Evolutionary conservation across 2,113 vertebrate species (phyloP).

Genomic region (Actinemys pallida): DNA sequence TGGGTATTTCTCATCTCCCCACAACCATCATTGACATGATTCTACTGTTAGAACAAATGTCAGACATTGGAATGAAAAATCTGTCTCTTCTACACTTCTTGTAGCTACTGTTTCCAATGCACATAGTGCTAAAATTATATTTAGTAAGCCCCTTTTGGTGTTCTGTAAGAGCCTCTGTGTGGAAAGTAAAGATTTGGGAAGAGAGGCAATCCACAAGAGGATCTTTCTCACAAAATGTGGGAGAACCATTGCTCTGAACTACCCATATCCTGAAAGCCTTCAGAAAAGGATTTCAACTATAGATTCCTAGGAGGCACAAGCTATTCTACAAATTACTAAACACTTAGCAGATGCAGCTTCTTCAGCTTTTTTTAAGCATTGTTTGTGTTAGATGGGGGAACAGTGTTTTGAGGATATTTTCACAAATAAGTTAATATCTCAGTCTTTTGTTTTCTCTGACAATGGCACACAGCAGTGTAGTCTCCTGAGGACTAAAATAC

Average conservation of each 20-base stretch:
- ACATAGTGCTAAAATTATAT: not conserved
- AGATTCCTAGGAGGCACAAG: not conserved
- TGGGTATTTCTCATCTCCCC: not conserved
- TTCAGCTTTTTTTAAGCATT: fast-evolving
- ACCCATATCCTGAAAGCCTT: not conserved
- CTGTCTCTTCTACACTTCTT: not conserved
- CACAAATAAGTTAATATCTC: not conserved
- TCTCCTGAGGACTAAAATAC: not conserved
- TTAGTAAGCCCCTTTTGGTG: not conserved
- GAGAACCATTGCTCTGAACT: not conserved
- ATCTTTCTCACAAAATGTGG: not conserved
- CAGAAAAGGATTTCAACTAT: not conserved
- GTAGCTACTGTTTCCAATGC: not conserved
- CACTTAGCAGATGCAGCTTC: not conserved
- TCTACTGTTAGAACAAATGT: not conserved
- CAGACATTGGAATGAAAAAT: not conserved
- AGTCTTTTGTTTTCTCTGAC: too few species aligned
- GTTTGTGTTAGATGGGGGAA: not conserved
- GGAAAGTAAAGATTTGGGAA: not conserved
- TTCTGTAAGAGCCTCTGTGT: not conserved
- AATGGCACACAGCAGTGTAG: not conserved
- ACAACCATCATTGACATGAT: not conserved
- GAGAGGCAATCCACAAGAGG: not conserved
- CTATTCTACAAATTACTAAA: not conserved
- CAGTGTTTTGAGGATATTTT: not conserved